A percentile compares a stretch with the other conserved stretches of the same genome.
Conservation (phyloP, 2,888 invertebrate species). For the Caenorhabditis zanzibari region DNA sequence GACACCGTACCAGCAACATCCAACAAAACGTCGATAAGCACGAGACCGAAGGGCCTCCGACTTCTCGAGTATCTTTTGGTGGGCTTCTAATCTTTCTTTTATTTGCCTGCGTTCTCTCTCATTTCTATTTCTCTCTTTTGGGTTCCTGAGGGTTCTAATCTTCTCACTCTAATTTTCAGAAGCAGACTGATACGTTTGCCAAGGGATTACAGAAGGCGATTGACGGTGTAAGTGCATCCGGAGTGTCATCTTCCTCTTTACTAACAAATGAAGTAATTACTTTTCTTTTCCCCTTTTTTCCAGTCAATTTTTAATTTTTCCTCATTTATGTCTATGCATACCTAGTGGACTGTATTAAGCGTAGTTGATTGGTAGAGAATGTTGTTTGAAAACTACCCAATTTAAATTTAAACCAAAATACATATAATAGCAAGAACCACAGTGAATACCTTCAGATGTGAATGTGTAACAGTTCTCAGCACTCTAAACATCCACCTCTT, state of each 20-base stretch:
- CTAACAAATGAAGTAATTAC: slow-evolving; percentile 55
- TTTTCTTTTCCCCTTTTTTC: slow-evolving; percentile 14
- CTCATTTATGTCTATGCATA: neutral
- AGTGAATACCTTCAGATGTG: neutral
- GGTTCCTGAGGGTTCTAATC: slow-evolving; percentile 31
- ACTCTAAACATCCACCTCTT: slow-evolving; percentile 29
- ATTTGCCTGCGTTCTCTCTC: slow-evolving; percentile 27
- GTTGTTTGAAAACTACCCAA: slow-evolving; percentile 7
- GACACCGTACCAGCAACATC: slow-evolving; percentile 22
- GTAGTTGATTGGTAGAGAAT: slow-evolving; percentile 25
- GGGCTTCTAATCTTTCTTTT: slow-evolving; percentile 62
- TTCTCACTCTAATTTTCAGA: slow-evolving; percentile 62
- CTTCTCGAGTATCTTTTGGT: slow-evolving; percentile 76
- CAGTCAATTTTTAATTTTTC: neutral
- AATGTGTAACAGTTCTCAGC: slow-evolving; percentile 31
- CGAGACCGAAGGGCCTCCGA: slow-evolving; percentile 51
- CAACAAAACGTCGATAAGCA: slow-evolving; percentile 34
- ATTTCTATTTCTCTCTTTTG: slow-evolving; percentile 28
- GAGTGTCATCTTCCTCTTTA: slow-evolving; percentile 51
- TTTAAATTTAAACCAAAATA: neutral
- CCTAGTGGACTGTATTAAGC: slow-evolving; percentile 26
- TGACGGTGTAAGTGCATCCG: slow-evolving; percentile 67
- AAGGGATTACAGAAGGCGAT: slow-evolving; percentile 65
- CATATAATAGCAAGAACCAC: slow-evolving; percentile 12
- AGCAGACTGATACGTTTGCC: slow-evolving; percentile 64